Evolutionary conservation across 1,140 invertebrate species (phyloP).

Genomic region (Lepeophtheirus salmonis): DNA sequence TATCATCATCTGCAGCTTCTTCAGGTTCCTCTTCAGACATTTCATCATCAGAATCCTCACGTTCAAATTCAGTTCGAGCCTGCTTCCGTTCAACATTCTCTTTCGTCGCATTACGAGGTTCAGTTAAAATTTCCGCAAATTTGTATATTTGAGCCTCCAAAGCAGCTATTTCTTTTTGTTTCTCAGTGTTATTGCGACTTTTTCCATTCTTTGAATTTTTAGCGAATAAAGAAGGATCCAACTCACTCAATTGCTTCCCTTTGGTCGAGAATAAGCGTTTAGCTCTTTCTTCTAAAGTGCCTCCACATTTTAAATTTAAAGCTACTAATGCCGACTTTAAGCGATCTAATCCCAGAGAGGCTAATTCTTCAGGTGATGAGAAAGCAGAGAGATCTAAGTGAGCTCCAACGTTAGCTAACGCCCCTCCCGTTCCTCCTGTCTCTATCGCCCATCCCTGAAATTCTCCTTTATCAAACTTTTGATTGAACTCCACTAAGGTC

Average conservation of each 20-base stretch:
- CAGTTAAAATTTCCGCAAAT: conserved; percentile 56
- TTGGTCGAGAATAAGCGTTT: conserved; percentile 87
- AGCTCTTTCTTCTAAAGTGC: conserved; percentile 84
- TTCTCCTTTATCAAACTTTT: conserved; percentile 51
- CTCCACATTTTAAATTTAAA: conserved; percentile 93
- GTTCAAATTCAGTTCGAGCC: conserved; percentile 80
- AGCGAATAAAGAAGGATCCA: conserved; percentile 74
- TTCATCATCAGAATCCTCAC: conserved; percentile 78
- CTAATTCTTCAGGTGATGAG: conserved; percentile 80
- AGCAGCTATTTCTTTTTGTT: conserved; percentile 25
- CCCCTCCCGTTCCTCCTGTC: conserved; percentile 41
- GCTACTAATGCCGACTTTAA: conserved; percentile 93
- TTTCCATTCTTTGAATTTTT: conserved; percentile 51
- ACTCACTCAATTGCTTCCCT: conserved; percentile 56
- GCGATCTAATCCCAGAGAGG: conserved; percentile 84
- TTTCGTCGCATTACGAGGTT: conserved; percentile 70
- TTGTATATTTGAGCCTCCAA: conserved; percentile 31
- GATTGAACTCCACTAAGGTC: conserved; percentile 60
- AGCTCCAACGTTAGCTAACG: conserved; percentile 73
- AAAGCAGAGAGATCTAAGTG: conserved; percentile 92
- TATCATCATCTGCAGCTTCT: conserved; percentile 65
- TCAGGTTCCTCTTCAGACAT: conserved; percentile 62
- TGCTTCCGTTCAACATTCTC: conserved; percentile 98
- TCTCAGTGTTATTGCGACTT: conserved; percentile 47
- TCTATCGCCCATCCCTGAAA: conserved; percentile 50